Evolutionary conservation across 2,888 invertebrate species (phyloP).

Genomic region (Diachrysia chrysitis): DNA sequence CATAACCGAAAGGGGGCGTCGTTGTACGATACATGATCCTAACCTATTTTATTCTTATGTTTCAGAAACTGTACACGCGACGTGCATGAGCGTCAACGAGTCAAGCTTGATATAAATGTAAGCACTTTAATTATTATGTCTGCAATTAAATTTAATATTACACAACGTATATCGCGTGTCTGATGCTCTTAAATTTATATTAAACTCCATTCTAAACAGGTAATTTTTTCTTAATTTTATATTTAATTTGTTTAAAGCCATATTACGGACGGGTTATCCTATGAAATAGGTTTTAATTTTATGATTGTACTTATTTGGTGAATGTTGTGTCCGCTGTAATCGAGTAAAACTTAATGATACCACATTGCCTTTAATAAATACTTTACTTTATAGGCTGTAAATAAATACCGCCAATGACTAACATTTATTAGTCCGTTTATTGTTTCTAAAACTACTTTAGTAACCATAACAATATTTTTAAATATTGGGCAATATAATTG

Average conservation of each 20-base stretch:
- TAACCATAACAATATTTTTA: slow-evolving; percentile 37
- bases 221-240: too few species aligned
- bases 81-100: slow-evolving; percentile 65
- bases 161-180: slow-evolving; percentile 40
- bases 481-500: slow-evolving; percentile 14
- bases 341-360: slow-evolving; percentile 55
- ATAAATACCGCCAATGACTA: slow-evolving; percentile 44
- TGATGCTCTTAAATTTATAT: slow-evolving; percentile 35
- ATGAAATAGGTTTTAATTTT: slow-evolving; percentile 43
- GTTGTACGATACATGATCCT: neutral
- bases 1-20: neutral
- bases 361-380: slow-evolving; percentile 51
- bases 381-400: slow-evolving; percentile 62
- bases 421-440: slow-evolving; percentile 57
- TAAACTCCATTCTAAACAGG: slow-evolving; percentile 30
- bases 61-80: slow-evolving; percentile 68
- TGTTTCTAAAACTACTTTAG: slow-evolving; percentile 53
- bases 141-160: slow-evolving; percentile 55
- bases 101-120: slow-evolving; percentile 81
- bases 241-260: slow-evolving; percentile 30
- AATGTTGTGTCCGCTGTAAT: slow-evolving; percentile 40
- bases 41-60: slow-evolving; percentile 61
- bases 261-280: slow-evolving; percentile 16
- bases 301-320: slow-evolving; percentile 49
- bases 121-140: slow-evolving; percentile 63